Evolutionary conservation across 1,140 invertebrate species (phyloP).

Genomic region (Drosophila equinoxialis): DNA sequence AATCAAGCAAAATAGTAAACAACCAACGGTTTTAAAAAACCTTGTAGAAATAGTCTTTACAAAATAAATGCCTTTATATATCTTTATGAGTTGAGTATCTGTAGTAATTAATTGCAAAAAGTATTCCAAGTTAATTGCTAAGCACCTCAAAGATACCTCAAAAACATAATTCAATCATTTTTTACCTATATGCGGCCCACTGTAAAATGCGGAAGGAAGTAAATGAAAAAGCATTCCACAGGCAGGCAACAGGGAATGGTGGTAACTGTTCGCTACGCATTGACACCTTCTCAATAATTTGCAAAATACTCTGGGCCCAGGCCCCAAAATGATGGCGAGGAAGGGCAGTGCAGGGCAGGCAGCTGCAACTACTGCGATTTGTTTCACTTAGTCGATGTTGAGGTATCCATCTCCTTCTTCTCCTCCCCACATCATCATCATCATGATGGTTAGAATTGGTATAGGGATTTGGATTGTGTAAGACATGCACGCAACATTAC

Average conservation of each 20-base stretch:
- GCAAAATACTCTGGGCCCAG: slow-evolving; percentile 18
- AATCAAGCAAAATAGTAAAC: background rate
- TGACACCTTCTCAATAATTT: slow-evolving; percentile 75
- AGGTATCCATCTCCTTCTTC: slow-evolving; percentile 2
- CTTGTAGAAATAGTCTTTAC: too few relatives aligned
- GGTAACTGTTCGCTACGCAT: slow-evolving; percentile 47
- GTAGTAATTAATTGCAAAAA: too few relatives aligned
- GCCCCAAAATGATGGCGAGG: background rate
- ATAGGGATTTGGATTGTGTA: slow-evolving; percentile 74
- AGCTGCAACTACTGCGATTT: slow-evolving; percentile 58
- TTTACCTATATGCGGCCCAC: background rate
- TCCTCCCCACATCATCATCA: slow-evolving; percentile 8
- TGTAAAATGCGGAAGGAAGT: slow-evolving; percentile 29
- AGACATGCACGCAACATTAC: slow-evolving; percentile 79
- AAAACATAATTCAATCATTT: too few relatives aligned
- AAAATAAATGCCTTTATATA: too few relatives aligned
- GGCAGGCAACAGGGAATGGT: slow-evolving; percentile 13
- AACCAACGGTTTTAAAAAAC: too few relatives aligned
- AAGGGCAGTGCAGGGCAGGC: background rate
- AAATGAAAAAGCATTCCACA: slow-evolving; percentile 11
- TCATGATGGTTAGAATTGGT: slow-evolving; percentile 33
- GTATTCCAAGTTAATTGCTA: too few relatives aligned
- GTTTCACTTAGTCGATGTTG: slow-evolving; percentile 63
- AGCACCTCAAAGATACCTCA: too few relatives aligned
- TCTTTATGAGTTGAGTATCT: too few relatives aligned